phyloP scores from a whole-genome alignment of 2,113 vertebrate genomes.

The Caracal caracal region DNA sequence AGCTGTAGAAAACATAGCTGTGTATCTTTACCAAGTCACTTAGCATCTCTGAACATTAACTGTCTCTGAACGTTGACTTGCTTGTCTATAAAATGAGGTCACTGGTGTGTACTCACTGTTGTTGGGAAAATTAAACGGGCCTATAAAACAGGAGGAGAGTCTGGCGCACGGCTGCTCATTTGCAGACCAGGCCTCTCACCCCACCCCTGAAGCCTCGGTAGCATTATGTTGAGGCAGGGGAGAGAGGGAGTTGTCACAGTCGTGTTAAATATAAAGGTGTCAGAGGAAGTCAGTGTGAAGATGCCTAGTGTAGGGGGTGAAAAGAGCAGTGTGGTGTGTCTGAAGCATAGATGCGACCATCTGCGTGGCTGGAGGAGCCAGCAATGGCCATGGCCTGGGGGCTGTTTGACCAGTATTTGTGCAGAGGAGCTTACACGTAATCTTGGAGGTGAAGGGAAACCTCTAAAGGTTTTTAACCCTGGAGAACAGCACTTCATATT shows the following conservation, averaged over 20 bases:
- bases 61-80: background rate
- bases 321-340: background rate
- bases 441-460: background rate
- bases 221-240: background rate
- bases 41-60: background rate
- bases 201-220: background rate
- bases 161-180: background rate
- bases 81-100: constrained; percentile 16
- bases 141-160: background rate
- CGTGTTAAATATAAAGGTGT: constrained; percentile 36
- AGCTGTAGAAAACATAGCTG: background rate
- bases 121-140: constrained; percentile 2
- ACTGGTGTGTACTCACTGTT: background rate
- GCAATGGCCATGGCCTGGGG: background rate
- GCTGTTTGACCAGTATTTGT: background rate
- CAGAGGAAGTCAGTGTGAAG: background rate
- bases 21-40: background rate
- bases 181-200: background rate
- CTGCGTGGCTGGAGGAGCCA: background rate
- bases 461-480: background rate
- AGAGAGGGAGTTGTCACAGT: background rate
- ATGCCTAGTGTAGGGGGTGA: background rate
- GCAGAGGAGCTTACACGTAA: background rate
- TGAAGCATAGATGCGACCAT: background rate
- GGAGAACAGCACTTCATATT: background rate